Conservation (phyloP, 2,888 invertebrate genomes). For the Drosophila hamatofila region DNA sequence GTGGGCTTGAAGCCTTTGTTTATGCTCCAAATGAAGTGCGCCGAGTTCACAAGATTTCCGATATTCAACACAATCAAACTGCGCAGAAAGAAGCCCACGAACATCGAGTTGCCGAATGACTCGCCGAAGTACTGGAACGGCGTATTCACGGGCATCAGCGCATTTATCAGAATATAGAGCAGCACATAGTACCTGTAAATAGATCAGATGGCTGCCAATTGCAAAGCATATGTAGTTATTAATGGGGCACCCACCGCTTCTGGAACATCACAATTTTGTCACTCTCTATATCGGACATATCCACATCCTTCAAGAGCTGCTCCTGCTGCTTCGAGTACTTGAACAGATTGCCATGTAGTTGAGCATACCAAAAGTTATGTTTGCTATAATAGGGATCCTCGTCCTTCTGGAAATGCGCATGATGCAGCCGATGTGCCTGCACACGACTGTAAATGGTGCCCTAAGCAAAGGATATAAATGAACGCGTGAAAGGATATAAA, state of each 20-base stretch:
- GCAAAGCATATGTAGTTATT: neutral
- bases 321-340: conserved; percentile 89
- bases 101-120: conserved; percentile 87
- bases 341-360: conserved; percentile 90
- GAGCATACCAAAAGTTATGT: conserved; percentile 93
- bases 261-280: conserved; percentile 94
- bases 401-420: conserved; percentile 91
- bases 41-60: conserved; percentile 91
- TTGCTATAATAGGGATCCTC: conserved; percentile 93
- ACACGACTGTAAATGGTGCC: conserved; percentile 95
- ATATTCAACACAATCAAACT: conserved; percentile 88
- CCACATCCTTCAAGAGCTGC: conserved; percentile 88
- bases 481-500: neutral
- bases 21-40: conserved; percentile 90
- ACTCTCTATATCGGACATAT: conserved; percentile 91
- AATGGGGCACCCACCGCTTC: conserved; percentile 87
- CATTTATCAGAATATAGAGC: conserved; percentile 88
- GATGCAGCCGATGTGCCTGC: conserved; percentile 92
- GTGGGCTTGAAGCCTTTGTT: conserved; percentile 89
- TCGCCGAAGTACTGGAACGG: conserved; percentile 93
- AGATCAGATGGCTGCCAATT: neutral
- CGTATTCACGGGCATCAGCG: conserved; percentile 90
- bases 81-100: conserved; percentile 90
- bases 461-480: conserved; percentile 83
- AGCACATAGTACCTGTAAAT: conserved; percentile 89